These are phyloP conservation scores for Ypsolopha scabrella DNA, from an alignment of 2,888 invertebrate species.

Conservation along the genomic window DNA sequence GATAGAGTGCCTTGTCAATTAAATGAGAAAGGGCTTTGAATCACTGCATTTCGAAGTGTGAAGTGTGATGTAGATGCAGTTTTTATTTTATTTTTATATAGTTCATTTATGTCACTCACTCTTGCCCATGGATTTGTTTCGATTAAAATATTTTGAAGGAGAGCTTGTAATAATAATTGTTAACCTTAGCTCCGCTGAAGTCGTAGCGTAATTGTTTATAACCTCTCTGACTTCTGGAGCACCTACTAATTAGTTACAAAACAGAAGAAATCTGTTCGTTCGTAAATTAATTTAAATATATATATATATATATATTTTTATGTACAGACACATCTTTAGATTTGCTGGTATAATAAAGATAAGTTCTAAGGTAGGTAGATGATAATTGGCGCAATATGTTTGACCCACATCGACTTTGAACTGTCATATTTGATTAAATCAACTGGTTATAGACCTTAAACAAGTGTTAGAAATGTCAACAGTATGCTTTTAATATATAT, in stretches of 20 bases:
- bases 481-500: neutral
- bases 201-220: neutral
- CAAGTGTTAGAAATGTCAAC: constrained; percentile 22
- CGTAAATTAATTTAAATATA: too few species aligned
- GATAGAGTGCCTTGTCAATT: constrained; percentile 67
- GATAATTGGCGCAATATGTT: constrained; percentile 48
- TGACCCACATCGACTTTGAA: constrained; percentile 66
- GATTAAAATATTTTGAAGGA: constrained; percentile 5
- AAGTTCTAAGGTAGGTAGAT: constrained; percentile 22
- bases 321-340: too few species aligned
- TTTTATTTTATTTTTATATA: neutral
- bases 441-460: constrained; percentile 30
- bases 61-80: constrained; percentile 51
- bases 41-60: constrained; percentile 43
- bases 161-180: neutral
- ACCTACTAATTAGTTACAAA: too few species aligned
- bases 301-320: too few species aligned
- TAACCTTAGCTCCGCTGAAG: neutral
- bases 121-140: constrained; percentile 12
- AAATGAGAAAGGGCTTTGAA: constrained; percentile 59
- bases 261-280: too few species aligned
- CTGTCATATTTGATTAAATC: constrained; percentile 67
- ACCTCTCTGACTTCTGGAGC: too few species aligned
- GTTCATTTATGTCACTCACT: constrained; percentile 13
- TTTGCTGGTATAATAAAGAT: too few species aligned